Conservation (phyloP, 2,797 vertebrate genomes). For the Triplophysa bombifrons region DNA sequence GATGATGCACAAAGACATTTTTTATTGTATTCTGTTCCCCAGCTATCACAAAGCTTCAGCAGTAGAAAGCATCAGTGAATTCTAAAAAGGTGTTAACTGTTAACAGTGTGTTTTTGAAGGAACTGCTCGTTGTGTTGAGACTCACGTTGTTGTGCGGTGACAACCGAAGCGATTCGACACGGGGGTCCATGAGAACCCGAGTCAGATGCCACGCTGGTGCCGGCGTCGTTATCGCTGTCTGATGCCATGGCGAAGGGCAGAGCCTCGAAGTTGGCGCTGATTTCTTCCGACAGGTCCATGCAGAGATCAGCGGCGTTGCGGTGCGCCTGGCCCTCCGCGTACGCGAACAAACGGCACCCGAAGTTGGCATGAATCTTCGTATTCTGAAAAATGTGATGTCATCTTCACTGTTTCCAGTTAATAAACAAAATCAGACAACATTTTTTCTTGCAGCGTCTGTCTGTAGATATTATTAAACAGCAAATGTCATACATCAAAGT, state of each 20-base stretch:
- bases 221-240: conserved; percentile 96
- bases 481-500: no score
- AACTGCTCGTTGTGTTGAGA: neutral
- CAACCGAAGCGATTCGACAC: conserved; percentile 91
- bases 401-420: neutral
- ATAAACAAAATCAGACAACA: no score
- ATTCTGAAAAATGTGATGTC: conserved; percentile 76
- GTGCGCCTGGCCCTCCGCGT: conserved; percentile 95
- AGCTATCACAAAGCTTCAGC: no score
- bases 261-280: conserved; percentile 98
- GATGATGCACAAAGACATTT: neutral
- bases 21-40: no score
- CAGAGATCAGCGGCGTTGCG: conserved; percentile 95
- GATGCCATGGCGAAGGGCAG: conserved; percentile 98
- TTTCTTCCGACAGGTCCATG: conserved; percentile 95
- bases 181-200: conserved; percentile 93
- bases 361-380: conserved; percentile 98
- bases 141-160: conserved; percentile 91
- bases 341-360: conserved; percentile 90
- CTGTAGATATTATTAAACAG: no score
- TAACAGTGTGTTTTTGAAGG: neutral
- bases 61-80: no score
- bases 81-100: no score
- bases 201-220: conserved; percentile 94
- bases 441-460: no score